phyloP scores from a whole-genome alignment of 2,888 invertebrate genomes.

The Tryphoninae sp. region DNA sequence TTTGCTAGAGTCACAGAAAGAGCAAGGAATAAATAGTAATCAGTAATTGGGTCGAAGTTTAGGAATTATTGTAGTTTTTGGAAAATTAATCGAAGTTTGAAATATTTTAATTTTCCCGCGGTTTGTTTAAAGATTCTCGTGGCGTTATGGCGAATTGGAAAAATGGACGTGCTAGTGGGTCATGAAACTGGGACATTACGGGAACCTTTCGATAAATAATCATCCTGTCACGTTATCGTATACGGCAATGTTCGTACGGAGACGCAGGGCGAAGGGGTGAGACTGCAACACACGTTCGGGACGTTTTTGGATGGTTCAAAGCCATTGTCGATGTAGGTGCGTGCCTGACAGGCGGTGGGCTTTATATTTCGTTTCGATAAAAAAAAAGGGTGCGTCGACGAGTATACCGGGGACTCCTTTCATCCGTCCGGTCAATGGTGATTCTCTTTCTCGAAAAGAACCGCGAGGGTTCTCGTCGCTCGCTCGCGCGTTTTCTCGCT shows the following conservation, averaged over 20 bases:
- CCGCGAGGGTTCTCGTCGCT: conserved; percentile 38
- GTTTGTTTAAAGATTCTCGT: too few species aligned
- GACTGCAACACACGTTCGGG: neutral
- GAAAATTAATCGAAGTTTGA: too few species aligned
- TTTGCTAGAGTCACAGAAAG: too few species aligned
- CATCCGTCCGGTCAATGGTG: conserved; percentile 70
- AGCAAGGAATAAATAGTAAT: too few species aligned
- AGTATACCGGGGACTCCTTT: conserved; percentile 64
- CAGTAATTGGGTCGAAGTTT: too few species aligned
- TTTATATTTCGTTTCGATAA: conserved; percentile 53
- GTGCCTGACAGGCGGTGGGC: conserved; percentile 55
- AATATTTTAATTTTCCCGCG: too few species aligned
- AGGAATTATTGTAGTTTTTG: too few species aligned
- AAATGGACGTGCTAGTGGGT: too few species aligned
- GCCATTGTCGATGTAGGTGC: conserved; percentile 3
- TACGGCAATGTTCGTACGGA: neutral
- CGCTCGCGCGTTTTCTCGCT: conserved; percentile 36
- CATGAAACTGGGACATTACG: too few species aligned
- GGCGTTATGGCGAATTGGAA: too few species aligned
- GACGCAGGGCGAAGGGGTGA: neutral
- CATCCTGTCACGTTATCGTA: neutral
- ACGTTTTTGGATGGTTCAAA: neutral
- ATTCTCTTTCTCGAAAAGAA: conserved; percentile 57
- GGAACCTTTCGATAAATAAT: neutral
- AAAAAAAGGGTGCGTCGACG: conserved; percentile 26